Conservation (phyloP, 2,113 vertebrate species). For the Strix aluco region DNA sequence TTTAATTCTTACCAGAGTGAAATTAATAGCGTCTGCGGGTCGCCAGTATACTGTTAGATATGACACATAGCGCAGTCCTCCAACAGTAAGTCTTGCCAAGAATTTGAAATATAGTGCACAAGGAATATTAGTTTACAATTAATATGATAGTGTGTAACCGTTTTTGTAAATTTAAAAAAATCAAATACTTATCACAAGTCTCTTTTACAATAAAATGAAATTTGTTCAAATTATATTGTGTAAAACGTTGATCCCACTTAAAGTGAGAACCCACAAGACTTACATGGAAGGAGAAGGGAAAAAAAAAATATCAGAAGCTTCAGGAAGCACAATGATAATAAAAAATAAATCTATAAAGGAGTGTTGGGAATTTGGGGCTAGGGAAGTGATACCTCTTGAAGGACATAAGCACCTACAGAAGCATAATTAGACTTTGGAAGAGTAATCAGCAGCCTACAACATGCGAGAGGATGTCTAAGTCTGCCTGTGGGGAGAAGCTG, state of each 20-base stretch:
- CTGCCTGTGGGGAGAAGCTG: slow-evolving; percentile 17
- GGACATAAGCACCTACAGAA: not conserved
- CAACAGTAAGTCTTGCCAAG: not conserved
- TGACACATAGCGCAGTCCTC: not conserved
- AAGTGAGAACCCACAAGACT: not conserved
- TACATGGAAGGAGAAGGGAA: not conserved
- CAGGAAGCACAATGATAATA: not conserved
- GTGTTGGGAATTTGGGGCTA: not conserved
- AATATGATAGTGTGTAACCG: not conserved
- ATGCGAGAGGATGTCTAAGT: not conserved
- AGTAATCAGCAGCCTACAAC: not conserved
- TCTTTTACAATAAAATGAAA: not conserved
- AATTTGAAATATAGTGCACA: not conserved
- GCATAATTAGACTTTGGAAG: slow-evolving; percentile 3
- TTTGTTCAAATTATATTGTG: not conserved
- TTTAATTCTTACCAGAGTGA: not conserved
- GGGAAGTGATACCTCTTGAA: slow-evolving; percentile 7
- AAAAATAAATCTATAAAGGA: not conserved
- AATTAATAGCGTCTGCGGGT: not conserved
- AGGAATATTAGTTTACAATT: not conserved
- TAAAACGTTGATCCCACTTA: not conserved
- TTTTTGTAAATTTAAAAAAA: not conserved
- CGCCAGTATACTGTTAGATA: not conserved
- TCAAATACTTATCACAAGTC: not conserved
- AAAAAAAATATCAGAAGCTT: not conserved